Percentiles rank a stretch among this genome's conserved stretches.
phyloP scores from a whole-genome alignment of 2,888 invertebrate genomes.

The Nomada ferruginata region DNA sequence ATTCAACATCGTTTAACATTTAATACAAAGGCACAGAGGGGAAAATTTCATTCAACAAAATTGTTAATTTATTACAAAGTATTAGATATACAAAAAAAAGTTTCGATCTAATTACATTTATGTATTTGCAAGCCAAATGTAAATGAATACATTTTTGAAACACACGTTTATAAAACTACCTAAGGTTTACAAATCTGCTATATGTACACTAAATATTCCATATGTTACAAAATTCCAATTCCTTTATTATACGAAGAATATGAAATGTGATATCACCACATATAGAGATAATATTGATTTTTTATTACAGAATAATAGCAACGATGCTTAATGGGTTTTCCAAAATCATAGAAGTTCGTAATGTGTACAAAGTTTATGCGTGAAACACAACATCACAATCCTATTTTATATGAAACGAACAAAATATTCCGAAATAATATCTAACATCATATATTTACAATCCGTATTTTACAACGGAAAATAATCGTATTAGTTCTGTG shows the following conservation, averaged over 20 bases:
- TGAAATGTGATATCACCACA: conserved; percentile 14
- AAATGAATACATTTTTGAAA: conserved; percentile 3
- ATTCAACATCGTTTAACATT: too few relatives aligned
- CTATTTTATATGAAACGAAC: conserved; percentile 16
- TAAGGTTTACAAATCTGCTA: not conserved
- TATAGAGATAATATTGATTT: conserved; percentile 7
- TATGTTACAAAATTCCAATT: not conserved
- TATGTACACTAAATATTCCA: not conserved
- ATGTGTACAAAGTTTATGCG: not conserved
- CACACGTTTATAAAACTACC: not conserved
- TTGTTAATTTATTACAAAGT: not conserved
- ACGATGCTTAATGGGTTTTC: not conserved
- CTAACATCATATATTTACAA: conserved; percentile 18
- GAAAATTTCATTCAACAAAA: not conserved
- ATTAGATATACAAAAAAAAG: conserved; percentile 2
- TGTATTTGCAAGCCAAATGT: not conserved
- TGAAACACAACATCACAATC: conserved; percentile 14
- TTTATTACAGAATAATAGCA: not conserved
- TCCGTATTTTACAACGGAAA: conserved; percentile 2
- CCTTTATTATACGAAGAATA: not conserved
- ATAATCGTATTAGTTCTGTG: not conserved
- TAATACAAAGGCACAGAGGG: too few relatives aligned
- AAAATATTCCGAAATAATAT: conserved; percentile 18
- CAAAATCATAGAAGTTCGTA: not conserved
- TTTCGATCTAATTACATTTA: not conserved